Base-by-base conservation (phyloP, 2,113 vertebrate species). In the Caretta caretta region DNA sequence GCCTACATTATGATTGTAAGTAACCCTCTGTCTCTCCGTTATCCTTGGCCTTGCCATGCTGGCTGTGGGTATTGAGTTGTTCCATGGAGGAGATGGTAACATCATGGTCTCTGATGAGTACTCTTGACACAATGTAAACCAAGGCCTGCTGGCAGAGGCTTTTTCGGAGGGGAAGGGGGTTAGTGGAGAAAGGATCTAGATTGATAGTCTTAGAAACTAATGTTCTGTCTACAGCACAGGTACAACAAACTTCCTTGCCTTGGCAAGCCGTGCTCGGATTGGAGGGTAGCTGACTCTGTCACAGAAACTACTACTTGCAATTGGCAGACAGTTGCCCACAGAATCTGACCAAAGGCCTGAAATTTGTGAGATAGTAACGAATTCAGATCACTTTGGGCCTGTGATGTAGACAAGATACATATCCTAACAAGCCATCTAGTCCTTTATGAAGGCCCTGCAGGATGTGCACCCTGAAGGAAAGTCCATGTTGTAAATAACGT, bases 341-440 rank as follows among this genome's bases (percentile, higher is more conserved):
- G 59, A 57, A 57, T 62, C 29, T 62, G 29, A 35, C 29, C 59
- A 29, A 27, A 62, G 57, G 27, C 59, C 31, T 65, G 62, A 35
- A 35, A 65, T 75, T 38, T 42, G 69, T 11, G 69, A 25, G 19
- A 38, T 22, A 42, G 69, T 75, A 38, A 72, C 65, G 20, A 11
- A 75, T 8, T 42, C 20, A 17, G 29, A 24, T 75, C 57, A 5
- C 2, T 25, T 35, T 11, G 42, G 27, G 5, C 13, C 8, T 24
- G 0, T 4, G 27, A 25, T n/a, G 86, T 84, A 86, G 50, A 38
- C 80, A 2, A 46, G 24, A 4, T 42, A 8, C 27, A 16, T 35
- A 2, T n/a, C 20, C 49, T 14, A 7, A 38, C 69, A 51, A 20
- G 27, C 27, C 6, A 17, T 1, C 14, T 17, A 0, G 0, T 7